Conservation (phyloP, 1,140 invertebrate species). For the Aphis craccivora region DNA sequence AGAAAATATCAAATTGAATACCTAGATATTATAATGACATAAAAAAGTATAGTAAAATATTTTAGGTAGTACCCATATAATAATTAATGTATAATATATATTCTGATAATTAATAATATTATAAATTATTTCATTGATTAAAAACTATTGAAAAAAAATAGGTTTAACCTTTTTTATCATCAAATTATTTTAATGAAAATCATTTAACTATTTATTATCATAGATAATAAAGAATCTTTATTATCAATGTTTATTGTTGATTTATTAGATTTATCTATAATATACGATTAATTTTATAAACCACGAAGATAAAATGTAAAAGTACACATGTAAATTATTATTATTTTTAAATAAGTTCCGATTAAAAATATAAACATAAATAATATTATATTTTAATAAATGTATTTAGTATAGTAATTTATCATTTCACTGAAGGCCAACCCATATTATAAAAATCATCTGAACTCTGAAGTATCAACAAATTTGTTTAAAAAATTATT, state of each 20-base stretch:
- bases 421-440: not conserved
- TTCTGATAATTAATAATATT: not conserved
- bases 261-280: no score
- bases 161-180: no score
- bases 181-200: no score
- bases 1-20: not conserved
- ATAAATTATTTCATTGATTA: not conserved
- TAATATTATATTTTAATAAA: not conserved
- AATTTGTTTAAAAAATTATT: not conserved
- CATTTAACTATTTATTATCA: not conserved
- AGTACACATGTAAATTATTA: not conserved
- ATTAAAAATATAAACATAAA: not conserved
- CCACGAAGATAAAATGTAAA: not conserved
- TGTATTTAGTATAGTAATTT: not conserved
- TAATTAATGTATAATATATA: no score
- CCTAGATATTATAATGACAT: not conserved
- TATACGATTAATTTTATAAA: not conserved
- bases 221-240: no score
- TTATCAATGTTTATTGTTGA: no score
- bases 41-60: not conserved
- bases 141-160: no score
- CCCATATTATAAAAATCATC: not conserved
- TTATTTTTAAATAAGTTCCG: not conserved
- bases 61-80: not conserved
- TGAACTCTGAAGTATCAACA: not conserved